Conservation (phyloP, 2,888 invertebrate species). For the Oscheius sp. region DNA sequence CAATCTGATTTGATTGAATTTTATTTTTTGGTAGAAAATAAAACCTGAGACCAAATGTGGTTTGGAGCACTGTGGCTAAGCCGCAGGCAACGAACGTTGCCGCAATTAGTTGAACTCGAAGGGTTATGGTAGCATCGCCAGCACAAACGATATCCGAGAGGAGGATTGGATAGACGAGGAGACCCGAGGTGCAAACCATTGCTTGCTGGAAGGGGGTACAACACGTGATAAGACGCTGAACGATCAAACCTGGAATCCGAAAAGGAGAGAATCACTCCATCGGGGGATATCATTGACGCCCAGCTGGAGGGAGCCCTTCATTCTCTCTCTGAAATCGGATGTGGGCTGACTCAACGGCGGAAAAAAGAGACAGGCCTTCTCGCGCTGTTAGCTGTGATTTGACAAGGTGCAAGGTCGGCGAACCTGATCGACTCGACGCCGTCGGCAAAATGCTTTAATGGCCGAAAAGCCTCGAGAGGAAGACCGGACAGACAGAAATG, state of each 20-base stretch:
- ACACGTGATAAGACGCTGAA: not conserved
- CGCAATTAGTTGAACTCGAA: constrained; percentile 62
- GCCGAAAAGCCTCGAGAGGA: not conserved
- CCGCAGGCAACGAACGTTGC: constrained; percentile 64
- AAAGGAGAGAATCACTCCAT: constrained; percentile 1
- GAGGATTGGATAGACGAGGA: constrained; percentile 61
- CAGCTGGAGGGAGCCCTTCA: constrained; percentile 8
- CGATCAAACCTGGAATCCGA: constrained; percentile 23
- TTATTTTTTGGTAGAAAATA: not conserved
- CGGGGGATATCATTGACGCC: constrained; percentile 27
- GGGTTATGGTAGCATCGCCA: constrained; percentile 53
- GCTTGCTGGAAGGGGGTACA: constrained; percentile 54
- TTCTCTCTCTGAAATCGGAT: not conserved
- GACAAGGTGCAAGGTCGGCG: constrained; percentile 20
- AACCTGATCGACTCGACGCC: constrained; percentile 15
- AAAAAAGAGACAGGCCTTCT: not conserved
- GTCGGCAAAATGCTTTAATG: constrained; percentile 7
- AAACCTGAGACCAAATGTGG: constrained; percentile 60
- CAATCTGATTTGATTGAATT: constrained; percentile 25
- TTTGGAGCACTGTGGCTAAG: constrained; percentile 62
- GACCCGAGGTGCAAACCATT: constrained; percentile 63
- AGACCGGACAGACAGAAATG: too few relatives aligned
- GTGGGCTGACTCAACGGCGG: not conserved
- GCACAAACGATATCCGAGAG: constrained; percentile 60
- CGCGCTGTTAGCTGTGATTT: not conserved